Evolutionary conservation across 2,113 vertebrate species (phyloP).

Genomic region (Pardalotus punctatus): DNA sequence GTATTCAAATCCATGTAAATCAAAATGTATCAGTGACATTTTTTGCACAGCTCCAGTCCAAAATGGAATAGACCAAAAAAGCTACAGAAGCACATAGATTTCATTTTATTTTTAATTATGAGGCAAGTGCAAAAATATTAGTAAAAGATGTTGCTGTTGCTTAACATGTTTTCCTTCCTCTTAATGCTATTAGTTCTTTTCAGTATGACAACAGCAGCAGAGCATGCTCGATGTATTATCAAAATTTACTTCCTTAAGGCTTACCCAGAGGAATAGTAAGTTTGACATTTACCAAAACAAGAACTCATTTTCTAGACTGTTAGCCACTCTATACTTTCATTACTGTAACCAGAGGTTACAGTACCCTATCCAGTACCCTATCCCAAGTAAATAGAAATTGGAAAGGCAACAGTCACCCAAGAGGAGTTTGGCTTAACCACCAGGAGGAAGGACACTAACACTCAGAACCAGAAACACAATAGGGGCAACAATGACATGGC

Average conservation of each 20-base stretch:
- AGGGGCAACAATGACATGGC: rapidly evolving
- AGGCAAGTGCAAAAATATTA: background rate
- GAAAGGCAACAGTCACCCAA: background rate
- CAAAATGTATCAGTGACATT: background rate
- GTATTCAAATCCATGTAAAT: background rate
- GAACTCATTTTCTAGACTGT: background rate
- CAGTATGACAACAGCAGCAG: background rate
- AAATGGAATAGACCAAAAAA: background rate
- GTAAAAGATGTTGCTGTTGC: background rate
- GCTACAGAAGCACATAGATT: background rate
- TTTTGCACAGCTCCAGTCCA: background rate
- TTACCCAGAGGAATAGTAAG: background rate
- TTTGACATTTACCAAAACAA: constrained; percentile 1
- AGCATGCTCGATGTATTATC: background rate
- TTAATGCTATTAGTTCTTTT: background rate
- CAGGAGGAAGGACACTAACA: background rate
- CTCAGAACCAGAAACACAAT: background rate
- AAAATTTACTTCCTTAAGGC: background rate
- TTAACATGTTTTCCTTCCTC: background rate
- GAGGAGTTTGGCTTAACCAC: background rate
- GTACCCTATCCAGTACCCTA: background rate
- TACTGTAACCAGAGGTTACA: background rate
- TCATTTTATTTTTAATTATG: background rate
- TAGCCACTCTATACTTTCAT: background rate
- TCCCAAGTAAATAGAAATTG: background rate